Conservation (phyloP, 1,140 invertebrate genomes). For the Acromyrmex echinatior region DNA sequence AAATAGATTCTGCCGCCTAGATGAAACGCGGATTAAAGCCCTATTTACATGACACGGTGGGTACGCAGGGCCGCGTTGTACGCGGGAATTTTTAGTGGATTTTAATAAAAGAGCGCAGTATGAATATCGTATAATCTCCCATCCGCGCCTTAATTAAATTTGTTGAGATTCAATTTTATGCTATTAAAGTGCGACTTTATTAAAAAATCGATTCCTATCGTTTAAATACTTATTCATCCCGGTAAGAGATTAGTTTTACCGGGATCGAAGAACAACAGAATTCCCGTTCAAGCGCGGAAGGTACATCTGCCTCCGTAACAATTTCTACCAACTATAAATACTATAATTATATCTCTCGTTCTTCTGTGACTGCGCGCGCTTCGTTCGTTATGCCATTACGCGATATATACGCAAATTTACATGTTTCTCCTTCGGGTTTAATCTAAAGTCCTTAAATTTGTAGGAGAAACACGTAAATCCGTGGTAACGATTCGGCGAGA, state of each 20-base stretch:
- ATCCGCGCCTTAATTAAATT: slow-evolving; percentile 60
- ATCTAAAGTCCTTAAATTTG: slow-evolving; percentile 27
- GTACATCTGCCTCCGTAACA: background rate
- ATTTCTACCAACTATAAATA: slow-evolving; percentile 26
- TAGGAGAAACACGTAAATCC: slow-evolving; percentile 1
- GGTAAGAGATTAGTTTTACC: slow-evolving; percentile 20
- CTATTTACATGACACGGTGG: slow-evolving; percentile 56
- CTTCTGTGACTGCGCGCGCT: background rate
- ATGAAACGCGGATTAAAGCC: slow-evolving; percentile 64
- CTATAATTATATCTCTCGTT: background rate
- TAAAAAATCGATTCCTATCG: slow-evolving; percentile 40
- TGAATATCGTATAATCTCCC: slow-evolving; percentile 62
- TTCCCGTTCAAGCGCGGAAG: background rate
- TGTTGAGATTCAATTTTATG: slow-evolving; percentile 62
- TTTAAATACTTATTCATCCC: slow-evolving; percentile 54
- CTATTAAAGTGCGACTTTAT: slow-evolving; percentile 48
- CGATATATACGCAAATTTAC: background rate
- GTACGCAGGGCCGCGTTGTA: slow-evolving; percentile 43
- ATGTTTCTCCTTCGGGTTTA: slow-evolving; percentile 9
- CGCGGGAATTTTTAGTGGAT: slow-evolving; percentile 66
- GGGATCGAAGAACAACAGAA: background rate
- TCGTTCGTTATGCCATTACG: slow-evolving; percentile 40
- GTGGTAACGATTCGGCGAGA: background rate
- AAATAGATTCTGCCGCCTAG: slow-evolving; percentile 51
- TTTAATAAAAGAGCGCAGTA: slow-evolving; percentile 58